A percentile compares a stretch with the other conserved stretches of the same genome.
Conservation (phyloP, 2,797 vertebrate genomes). For the Astyanax mexicanus region DNA sequence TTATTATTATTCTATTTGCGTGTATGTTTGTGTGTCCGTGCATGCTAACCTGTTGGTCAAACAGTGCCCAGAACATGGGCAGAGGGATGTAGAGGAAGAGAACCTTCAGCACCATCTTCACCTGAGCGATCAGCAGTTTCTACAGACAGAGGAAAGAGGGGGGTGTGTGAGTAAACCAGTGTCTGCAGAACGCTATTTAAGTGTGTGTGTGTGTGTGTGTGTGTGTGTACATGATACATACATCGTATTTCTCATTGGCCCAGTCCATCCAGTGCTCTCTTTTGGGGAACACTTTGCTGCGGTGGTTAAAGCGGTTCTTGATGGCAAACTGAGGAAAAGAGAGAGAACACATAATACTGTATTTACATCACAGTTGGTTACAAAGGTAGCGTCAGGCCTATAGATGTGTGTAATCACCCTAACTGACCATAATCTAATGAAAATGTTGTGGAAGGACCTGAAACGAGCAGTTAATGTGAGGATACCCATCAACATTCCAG, state of each 20-base stretch:
- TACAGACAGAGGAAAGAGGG: slow-evolving; percentile 61
- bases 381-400: too few species aligned
- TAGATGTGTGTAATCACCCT: too few species aligned
- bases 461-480: too few species aligned
- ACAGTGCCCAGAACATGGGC: slow-evolving; percentile 98
- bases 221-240: slow-evolving; percentile 67
- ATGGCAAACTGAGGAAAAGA: slow-evolving; percentile 83
- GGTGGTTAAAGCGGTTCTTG: slow-evolving; percentile 85
- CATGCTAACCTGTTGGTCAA: slow-evolving; percentile 92
- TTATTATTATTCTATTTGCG: too few species aligned
- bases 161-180: background rate
- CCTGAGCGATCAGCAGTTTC: slow-evolving; percentile 90
- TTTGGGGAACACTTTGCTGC: slow-evolving; percentile 76
- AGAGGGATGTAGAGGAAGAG: slow-evolving; percentile 95
- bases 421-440: too few species aligned
- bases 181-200: background rate
- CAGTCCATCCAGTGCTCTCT: slow-evolving; percentile 95
- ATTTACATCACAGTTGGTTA: background rate
- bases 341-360: background rate
- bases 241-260: slow-evolving; percentile 90
- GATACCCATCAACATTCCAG: too few species aligned
- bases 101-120: slow-evolving; percentile 93
- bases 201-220: background rate
- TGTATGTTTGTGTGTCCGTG: slow-evolving; percentile 8
- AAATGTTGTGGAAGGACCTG: too few species aligned